Base-by-base conservation (phyloP, 2,888 invertebrate genomes). In the Monoplex corrugatus region DNA sequence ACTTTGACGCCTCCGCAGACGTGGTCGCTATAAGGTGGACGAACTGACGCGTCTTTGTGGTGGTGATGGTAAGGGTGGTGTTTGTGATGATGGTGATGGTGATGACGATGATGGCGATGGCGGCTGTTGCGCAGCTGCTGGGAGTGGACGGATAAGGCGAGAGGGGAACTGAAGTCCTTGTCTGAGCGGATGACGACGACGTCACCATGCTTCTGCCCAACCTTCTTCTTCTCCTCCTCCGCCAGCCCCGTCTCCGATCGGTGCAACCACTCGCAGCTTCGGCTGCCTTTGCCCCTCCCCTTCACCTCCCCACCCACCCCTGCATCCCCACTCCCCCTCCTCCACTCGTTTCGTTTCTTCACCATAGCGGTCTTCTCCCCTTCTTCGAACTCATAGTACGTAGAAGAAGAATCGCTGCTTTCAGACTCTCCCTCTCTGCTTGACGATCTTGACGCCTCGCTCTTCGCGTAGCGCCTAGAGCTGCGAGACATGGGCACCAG, bases 401-500 rank as follows among this genome's bases (percentile, higher is more conserved):
- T 32, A 16, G 84, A 85, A 38, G 63, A 85, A 32, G 19, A 40
- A 8, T 80, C 80, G 80, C 28, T 80, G 23, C 80, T 28, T 5
- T 40, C 40, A 19, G 80, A 80, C 0, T 6, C 68, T 28, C 28
- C 68, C 68, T 68, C 68, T n/a, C 50, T 19, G 10, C 6, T 68
- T 68, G 68, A n/a, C n/a, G n/a, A n/a, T n/a, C n/a, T 68, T 13
- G 28, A 23, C 68, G 23, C 10, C 72, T 63, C 72, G 68, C 86
- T 40, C 68, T 68, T 86, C 63, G n/a, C n/a, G n/a, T n/a, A n/a
- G n/a, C n/a, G n/a, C n/a, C n/a, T n/a, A 57, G 38, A 13, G 19
- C 75, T 16, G 75, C 1, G 38, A 75, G 35, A 32, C n/a, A 32
- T n/a, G 28, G 87, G 35, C 0, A 38, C 43, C 43, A 99, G 96